Percentiles rank a stretch among this genome's conserved stretches.
Evolutionary conservation across 2,888 invertebrate genomes (phyloP).

Genomic region (Drosophila percnosoma): DNA sequence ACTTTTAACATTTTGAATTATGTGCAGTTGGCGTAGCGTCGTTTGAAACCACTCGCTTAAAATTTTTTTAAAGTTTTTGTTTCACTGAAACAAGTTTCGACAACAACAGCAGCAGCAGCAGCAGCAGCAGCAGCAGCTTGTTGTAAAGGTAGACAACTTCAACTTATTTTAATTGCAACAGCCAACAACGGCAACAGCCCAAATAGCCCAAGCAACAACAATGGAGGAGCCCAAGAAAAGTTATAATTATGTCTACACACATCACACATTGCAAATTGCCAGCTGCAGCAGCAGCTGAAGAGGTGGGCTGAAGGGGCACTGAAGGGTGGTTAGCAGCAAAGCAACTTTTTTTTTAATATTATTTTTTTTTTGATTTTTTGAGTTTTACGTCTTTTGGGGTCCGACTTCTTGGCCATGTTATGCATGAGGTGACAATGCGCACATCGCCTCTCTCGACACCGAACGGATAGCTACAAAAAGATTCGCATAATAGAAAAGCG

Average conservation of each 20-base stretch:
- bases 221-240: conserved; percentile 62
- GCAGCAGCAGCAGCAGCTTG: conserved; percentile 44
- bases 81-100: conserved; percentile 63
- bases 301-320: background rate
- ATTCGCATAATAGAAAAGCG: conserved; percentile 17
- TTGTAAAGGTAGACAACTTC: conserved; percentile 80
- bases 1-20: conserved; percentile 80
- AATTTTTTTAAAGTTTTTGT: conserved; percentile 50
- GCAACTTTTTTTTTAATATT: conserved; percentile 3
- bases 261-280: conserved; percentile 49
- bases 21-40: conserved; percentile 63
- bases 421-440: conserved; percentile 73
- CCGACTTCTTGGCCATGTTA: conserved; percentile 57
- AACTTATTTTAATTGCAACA: conserved; percentile 80
- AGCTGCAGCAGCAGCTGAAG: background rate
- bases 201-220: conserved; percentile 43
- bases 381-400: conserved; percentile 27
- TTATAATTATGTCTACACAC: conserved; percentile 73
- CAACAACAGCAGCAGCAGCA: conserved; percentile 26
- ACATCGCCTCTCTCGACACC: conserved; percentile 46
- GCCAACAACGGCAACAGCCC: conserved; percentile 45
- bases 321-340: background rate
- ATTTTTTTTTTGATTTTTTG: background rate
- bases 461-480: conserved; percentile 18
- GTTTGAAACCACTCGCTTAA: conserved; percentile 63